Conservation (phyloP, 2,888 invertebrate genomes). For the Lasioglossum villosulum region DNA sequence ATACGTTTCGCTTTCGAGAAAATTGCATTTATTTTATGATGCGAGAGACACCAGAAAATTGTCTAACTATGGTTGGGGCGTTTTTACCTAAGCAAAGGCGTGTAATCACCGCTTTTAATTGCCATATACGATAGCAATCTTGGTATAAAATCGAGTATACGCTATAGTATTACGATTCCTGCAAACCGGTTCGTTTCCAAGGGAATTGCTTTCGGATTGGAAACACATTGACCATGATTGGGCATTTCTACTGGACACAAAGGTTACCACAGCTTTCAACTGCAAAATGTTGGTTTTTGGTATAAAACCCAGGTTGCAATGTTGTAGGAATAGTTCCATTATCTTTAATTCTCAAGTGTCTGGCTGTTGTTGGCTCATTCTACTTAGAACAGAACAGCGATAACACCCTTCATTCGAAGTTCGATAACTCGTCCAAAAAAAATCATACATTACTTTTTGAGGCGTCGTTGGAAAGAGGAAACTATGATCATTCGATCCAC, state of each 20-base stretch:
- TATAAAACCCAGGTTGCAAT: background rate
- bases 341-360: background rate
- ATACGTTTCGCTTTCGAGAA: background rate
- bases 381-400: background rate
- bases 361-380: background rate
- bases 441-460: background rate
- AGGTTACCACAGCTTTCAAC: background rate
- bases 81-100: background rate
- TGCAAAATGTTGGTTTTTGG: background rate
- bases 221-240: background rate
- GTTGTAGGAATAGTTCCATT: background rate
- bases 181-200: background rate
- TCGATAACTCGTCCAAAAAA: background rate
- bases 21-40: background rate
- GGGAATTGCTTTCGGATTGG: background rate
- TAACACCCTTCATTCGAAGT: background rate
- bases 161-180: background rate
- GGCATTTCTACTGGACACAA: background rate
- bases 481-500: background rate
- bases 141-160: background rate
- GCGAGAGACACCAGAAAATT: background rate
- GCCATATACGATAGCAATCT: background rate
- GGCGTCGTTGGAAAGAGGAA: fast-evolving
- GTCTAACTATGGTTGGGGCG: background rate
- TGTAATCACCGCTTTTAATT: background rate